These are phyloP conservation scores for Hesperophylax magnus DNA, from an alignment of 1,140 invertebrate species.

Conservation along the genomic window DNA sequence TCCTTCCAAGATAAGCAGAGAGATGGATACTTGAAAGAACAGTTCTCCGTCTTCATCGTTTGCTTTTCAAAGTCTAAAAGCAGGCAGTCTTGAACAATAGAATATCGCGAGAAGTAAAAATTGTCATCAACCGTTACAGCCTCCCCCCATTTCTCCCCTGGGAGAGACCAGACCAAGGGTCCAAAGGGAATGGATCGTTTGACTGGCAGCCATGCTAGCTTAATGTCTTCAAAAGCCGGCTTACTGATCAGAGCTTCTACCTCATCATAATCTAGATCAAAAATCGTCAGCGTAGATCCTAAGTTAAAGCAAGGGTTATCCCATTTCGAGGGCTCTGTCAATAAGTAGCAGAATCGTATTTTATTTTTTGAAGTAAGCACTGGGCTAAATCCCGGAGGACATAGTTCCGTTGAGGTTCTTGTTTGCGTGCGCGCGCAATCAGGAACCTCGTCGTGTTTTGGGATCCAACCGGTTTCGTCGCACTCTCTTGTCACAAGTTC, in stretches of 20 bases:
- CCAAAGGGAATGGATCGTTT: conserved; percentile 50
- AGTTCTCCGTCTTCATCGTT: conserved; percentile 50
- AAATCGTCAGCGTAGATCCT: conserved; percentile 58
- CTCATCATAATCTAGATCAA: conserved; percentile 50
- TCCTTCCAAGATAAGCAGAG: conserved; percentile 59
- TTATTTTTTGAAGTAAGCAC: conserved; percentile 28
- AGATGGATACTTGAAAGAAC: conserved; percentile 53
- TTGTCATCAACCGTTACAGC: conserved; percentile 48
- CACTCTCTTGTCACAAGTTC: conserved; percentile 51
- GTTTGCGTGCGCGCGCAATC: conserved; percentile 45
- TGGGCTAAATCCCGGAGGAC: conserved; percentile 46
- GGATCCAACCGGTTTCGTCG: conserved; percentile 46
- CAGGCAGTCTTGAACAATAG: conserved; percentile 48
- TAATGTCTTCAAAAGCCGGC: conserved; percentile 51
- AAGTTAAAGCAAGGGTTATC: conserved; percentile 58
- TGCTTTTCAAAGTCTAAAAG: conserved; percentile 49
- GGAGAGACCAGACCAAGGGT: conserved; percentile 58
- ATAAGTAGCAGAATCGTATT: conserved; percentile 51
- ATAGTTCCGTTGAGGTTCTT: conserved; percentile 19
- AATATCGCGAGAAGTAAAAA: conserved; percentile 18
- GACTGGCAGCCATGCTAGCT: conserved; percentile 60
- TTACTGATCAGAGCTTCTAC: conserved; percentile 38
- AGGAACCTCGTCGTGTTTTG: conserved; percentile 46
- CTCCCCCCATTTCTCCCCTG: conserved; percentile 60
- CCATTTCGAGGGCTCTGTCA: conserved; percentile 49